Percentiles rank a stretch among this genome's conserved stretches.
Evolutionary conservation across 2,888 invertebrate genomes (phyloP).

Genomic region (Metopia argyrocephala): DNA sequence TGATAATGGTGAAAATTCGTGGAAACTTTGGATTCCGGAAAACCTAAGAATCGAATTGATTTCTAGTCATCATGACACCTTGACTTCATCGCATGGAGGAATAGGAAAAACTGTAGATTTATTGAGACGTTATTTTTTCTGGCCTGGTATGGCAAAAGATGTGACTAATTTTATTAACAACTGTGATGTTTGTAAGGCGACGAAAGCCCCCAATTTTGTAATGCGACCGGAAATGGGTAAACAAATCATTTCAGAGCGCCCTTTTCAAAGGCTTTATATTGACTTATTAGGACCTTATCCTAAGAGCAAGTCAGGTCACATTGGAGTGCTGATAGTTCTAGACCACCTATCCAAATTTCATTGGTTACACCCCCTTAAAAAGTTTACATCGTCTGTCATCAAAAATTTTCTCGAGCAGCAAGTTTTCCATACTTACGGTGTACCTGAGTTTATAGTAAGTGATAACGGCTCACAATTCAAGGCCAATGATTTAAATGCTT

Average conservation of each 20-base stretch:
- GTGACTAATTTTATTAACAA: background rate
- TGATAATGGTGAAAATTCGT: background rate
- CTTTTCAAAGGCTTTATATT: too few relatives aligned
- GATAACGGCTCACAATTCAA: too few relatives aligned
- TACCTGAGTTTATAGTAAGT: too few relatives aligned
- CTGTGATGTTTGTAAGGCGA: too few relatives aligned
- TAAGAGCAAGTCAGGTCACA: background rate
- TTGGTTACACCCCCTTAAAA: background rate
- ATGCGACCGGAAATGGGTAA: too few relatives aligned
- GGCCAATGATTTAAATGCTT: background rate
- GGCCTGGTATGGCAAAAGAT: too few relatives aligned
- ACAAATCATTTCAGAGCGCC: too few relatives aligned
- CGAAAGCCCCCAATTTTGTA: too few relatives aligned
- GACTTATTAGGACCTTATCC: background rate
- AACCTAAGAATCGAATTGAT: background rate
- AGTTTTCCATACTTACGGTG: background rate
- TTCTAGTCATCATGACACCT: background rate
- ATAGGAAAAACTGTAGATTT: conserved; percentile 1
- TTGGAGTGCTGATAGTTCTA: background rate
- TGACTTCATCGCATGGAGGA: background rate
- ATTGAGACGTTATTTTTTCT: background rate
- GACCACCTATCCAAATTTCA: background rate
- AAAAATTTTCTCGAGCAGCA: background rate
- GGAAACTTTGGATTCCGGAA: conserved; percentile 21
- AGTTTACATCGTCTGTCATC: background rate